These are phyloP conservation scores for Halcyon badia DNA, from an alignment of 2,797 vertebrate genomes.

Conservation along the genomic window DNA sequence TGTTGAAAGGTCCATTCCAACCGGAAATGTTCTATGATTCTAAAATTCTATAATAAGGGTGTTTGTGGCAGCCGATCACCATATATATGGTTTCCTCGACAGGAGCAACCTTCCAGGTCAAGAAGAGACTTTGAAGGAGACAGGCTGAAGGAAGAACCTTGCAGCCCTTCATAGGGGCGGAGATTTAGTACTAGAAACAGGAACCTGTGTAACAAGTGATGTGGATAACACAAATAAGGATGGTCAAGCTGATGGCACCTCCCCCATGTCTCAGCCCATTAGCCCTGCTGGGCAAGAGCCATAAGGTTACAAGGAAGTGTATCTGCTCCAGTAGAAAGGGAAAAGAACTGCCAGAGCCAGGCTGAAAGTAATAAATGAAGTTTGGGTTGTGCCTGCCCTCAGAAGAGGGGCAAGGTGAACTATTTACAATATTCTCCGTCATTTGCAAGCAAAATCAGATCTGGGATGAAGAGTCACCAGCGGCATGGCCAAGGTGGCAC, in stretches of 20 bases:
- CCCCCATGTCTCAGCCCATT: background rate
- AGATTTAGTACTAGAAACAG: background rate
- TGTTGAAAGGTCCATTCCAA: background rate
- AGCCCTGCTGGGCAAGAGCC: background rate
- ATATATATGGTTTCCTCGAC: rapidly evolving
- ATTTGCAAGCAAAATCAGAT: background rate
- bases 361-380: background rate
- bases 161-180: background rate
- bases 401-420: background rate
- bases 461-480: background rate
- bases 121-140: background rate
- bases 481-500: background rate
- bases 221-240: background rate
- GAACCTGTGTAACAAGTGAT: background rate
- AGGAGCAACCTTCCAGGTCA: background rate
- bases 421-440: background rate
- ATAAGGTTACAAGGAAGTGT: background rate
- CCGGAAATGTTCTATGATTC: background rate
- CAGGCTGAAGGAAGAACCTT: background rate
- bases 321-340: background rate
- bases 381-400: background rate
- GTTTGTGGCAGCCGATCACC: background rate
- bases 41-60: background rate
- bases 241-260: background rate
- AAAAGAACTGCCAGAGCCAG: background rate